These are phyloP conservation scores for Yponomeuta cagnagella DNA, from an alignment of 2,888 invertebrate species.

Conservation along the genomic window DNA sequence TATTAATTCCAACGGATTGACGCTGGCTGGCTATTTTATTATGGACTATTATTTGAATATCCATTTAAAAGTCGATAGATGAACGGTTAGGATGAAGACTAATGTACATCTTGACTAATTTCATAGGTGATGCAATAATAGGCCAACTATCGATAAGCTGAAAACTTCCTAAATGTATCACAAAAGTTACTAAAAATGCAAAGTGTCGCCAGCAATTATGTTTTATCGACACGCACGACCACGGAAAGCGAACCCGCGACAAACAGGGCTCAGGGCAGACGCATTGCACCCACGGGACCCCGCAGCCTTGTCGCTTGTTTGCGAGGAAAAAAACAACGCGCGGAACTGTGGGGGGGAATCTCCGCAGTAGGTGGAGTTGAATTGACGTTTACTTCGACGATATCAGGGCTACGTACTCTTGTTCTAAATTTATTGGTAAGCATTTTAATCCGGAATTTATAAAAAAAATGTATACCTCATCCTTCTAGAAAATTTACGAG, in stretches of 20 bases:
- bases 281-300: slow-evolving; percentile 68
- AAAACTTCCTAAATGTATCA: too few relatives aligned
- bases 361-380: background rate
- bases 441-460: too few relatives aligned
- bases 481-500: too few relatives aligned
- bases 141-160: too few relatives aligned
- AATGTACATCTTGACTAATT: too few relatives aligned
- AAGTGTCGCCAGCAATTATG: slow-evolving; percentile 60
- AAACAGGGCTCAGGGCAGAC: slow-evolving; percentile 35
- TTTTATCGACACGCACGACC: slow-evolving; percentile 71
- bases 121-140: too few relatives aligned
- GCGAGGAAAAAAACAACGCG: slow-evolving; percentile 23
- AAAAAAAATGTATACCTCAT: too few relatives aligned
- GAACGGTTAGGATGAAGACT: too few relatives aligned
- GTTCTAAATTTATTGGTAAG: background rate
- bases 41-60: background rate
- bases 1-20: slow-evolving; percentile 37
- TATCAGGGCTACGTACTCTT: background rate
- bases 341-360: background rate
- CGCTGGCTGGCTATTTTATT: background rate
- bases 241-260: slow-evolving; percentile 24
- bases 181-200: slow-evolving; percentile 19
- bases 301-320: slow-evolving; percentile 21
- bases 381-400: background rate
- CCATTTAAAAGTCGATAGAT: background rate